phyloP scores from a whole-genome alignment of 2,888 invertebrate species.

The Amphipyra berbera region DNA sequence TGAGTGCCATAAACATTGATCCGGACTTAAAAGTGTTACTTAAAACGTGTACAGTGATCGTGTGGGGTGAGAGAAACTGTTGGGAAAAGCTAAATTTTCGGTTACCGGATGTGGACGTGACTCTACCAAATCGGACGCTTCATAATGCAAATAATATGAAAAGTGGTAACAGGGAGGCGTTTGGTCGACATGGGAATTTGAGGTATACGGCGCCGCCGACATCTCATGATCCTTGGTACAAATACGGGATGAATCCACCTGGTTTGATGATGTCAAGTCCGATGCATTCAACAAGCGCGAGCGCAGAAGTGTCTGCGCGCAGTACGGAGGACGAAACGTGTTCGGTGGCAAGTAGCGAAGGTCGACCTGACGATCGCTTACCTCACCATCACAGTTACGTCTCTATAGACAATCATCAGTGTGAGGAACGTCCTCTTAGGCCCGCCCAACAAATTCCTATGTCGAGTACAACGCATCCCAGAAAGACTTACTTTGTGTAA shows the following conservation, averaged over 20 bases:
- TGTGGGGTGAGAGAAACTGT: slow-evolving; percentile 95
- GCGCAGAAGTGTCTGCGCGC: slow-evolving; percentile 91
- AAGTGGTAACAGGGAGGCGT: slow-evolving; percentile 85
- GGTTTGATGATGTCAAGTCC: slow-evolving; percentile 91
- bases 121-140: slow-evolving; percentile 89
- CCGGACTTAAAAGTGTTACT: slow-evolving; percentile 93
- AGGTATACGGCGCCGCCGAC: slow-evolving; percentile 88
- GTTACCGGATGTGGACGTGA: slow-evolving; percentile 93
- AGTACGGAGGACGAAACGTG: slow-evolving; percentile 91
- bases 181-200: slow-evolving; percentile 86
- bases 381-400: slow-evolving; percentile 90
- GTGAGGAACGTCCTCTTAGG: slow-evolving; percentile 86
- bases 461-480: slow-evolving; percentile 84
- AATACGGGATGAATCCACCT: slow-evolving; percentile 87
- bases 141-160: slow-evolving; percentile 87
- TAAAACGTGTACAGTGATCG: slow-evolving; percentile 93
- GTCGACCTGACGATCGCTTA: slow-evolving; percentile 86
- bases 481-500: slow-evolving; percentile 89
- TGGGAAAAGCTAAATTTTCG: slow-evolving; percentile 96
- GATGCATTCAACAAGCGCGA: slow-evolving; percentile 90
- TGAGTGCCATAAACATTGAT: slow-evolving; percentile 92
- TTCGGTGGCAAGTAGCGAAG: slow-evolving; percentile 89
- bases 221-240: slow-evolving; percentile 88
- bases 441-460: slow-evolving; percentile 86
- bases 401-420: slow-evolving; percentile 87